Evolutionary conservation across 2,797 vertebrate genomes (phyloP).

Genomic region (Gephyroberyx darwinii): DNA sequence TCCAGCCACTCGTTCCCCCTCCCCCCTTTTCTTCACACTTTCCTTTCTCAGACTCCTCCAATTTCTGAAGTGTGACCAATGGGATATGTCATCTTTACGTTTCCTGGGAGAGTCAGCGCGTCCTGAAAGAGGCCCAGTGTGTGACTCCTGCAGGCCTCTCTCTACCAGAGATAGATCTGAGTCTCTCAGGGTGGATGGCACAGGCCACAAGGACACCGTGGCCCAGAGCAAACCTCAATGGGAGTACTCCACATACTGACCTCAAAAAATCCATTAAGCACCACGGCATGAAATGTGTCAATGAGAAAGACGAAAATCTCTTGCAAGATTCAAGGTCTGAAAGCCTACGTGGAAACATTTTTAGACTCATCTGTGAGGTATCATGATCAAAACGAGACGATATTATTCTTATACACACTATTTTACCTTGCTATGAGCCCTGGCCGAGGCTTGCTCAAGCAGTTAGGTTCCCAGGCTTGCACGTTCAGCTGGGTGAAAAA

Average conservation of each 20-base stretch:
- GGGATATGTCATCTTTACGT: conserved; percentile 61
- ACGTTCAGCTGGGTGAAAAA: conserved; percentile 61
- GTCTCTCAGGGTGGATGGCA: conserved; percentile 46
- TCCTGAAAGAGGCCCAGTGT: conserved; percentile 50
- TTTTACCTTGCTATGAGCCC: conserved; percentile 33
- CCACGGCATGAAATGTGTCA: conserved; percentile 39
- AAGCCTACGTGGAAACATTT: conserved; percentile 3
- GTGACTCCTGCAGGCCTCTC: conserved; percentile 21
- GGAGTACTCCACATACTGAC: conserved; percentile 66
- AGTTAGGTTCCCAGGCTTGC: conserved; percentile 44
- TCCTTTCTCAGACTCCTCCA: conserved; percentile 49
- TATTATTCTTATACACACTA: conserved; percentile 15
- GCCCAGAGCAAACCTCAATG: conserved; percentile 60
- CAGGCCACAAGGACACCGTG: conserved; percentile 42
- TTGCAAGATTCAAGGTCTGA: neutral
- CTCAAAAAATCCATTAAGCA: conserved; percentile 55
- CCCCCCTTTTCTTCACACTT: conserved; percentile 50
- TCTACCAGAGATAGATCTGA: conserved; percentile 60
- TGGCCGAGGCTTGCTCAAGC: conserved; percentile 14
- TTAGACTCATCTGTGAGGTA: conserved; percentile 1
- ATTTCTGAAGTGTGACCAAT: conserved; percentile 69
- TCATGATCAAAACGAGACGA: conserved; percentile 17
- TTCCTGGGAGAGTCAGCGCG: conserved; percentile 56
- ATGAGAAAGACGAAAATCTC: conserved; percentile 20
- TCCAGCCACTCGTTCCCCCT: conserved; percentile 22